Evolutionary conservation across 2,888 invertebrate genomes (phyloP).

Genomic region (Caenorhabditis angaria): DNA sequence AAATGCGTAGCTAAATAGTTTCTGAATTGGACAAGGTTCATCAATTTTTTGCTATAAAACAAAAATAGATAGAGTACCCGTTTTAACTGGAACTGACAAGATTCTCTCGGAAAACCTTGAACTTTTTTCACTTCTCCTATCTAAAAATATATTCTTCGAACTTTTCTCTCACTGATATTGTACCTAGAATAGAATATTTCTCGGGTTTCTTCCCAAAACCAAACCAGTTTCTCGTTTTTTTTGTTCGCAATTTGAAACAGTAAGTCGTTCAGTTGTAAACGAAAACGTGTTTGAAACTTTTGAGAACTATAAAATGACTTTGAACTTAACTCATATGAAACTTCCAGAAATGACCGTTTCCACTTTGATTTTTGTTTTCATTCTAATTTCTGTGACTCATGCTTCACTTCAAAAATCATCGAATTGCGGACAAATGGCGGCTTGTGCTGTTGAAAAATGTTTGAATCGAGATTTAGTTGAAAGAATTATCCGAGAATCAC

Average conservation of each 20-base stretch:
- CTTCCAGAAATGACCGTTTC: background rate
- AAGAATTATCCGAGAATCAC: conserved; percentile 32
- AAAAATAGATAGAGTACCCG: no score
- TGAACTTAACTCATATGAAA: background rate
- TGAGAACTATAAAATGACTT: conserved; percentile 5
- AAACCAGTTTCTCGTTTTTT: background rate
- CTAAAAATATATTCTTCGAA: no score
- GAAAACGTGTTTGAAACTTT: conserved; percentile 14
- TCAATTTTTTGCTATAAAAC: no score
- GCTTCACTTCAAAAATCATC: conserved; percentile 12
- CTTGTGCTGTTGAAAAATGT: conserved; percentile 57
- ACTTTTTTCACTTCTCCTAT: no score
- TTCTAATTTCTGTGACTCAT: background rate
- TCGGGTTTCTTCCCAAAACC: no score
- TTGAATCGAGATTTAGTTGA: conserved; percentile 41
- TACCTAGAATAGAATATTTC: no score
- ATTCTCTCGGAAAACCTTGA: no score
- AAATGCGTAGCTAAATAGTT: no score
- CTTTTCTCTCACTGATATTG: no score
- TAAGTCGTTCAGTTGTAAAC: conserved; percentile 18
- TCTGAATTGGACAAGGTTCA: no score
- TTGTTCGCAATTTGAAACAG: conserved; percentile 13
- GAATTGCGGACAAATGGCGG: conserved; percentile 39
- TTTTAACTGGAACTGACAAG: no score
- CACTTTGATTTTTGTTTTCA: background rate